Base-by-base conservation (phyloP, 2,797 vertebrate species). In the Tenualosa thibaudeaui region DNA sequence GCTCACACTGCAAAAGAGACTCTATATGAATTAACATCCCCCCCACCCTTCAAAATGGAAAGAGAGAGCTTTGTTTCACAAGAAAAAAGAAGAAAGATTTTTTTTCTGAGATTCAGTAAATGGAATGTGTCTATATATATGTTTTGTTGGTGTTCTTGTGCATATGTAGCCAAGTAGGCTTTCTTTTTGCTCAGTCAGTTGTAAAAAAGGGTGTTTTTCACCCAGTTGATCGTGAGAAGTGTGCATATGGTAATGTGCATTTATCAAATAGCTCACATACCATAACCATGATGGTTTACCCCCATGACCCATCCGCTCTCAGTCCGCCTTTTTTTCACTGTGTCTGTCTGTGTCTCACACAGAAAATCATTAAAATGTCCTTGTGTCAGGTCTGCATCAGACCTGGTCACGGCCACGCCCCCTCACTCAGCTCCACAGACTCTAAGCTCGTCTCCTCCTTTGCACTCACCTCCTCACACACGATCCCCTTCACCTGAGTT, bases 11-110 rank as follows among this genome's bases (percentile, higher is more conserved):
- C 68, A 75, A 75, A 75, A 75, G 68, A 75, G 31, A 75, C 68
- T 75, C 68, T 75, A 75, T 75, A 75, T 37, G 68, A 75, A 75
- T 75, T 75, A 75, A 75, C 68, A 75, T 75, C 68, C 68, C 68
- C 68, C 68, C 68, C 68, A 75, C 68, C 68, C 68, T 13, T 75
- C 68, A 75, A 68, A 31, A 31, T 31, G 31, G 31, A 71, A 71
- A 71, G 26, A 71, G 26, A 71, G 68, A 75, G 37, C 40, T 40
- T 31, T 37, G 68, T 75, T 75, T 40, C 12, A 75, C 31, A 75
- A 75, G 68, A 75, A 75, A 31, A 75, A 71, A 40, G 31, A 71
- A 15, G 68, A 71, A 75, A 75, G 31, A 75, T 40, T 31, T 15
- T 15, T 15, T 31, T 31, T 13, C 26, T 71, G 65, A 31, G 65